These are phyloP conservation scores for Meda fulgida DNA, from an alignment of 2,797 vertebrate species.

Conservation along the genomic window DNA sequence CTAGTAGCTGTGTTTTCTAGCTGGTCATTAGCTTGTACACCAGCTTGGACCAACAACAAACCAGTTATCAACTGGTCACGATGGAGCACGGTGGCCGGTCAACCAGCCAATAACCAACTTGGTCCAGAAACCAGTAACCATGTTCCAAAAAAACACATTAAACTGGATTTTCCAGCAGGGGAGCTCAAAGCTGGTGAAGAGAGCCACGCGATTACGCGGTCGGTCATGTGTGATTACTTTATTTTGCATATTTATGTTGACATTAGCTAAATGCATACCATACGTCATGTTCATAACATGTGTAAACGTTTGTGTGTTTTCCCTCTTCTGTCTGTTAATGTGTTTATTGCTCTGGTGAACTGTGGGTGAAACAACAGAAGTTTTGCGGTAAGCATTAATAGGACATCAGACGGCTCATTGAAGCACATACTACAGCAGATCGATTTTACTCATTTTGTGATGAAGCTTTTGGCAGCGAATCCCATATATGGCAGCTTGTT, in stretches of 20 bases:
- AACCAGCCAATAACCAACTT: background rate
- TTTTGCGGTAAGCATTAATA: conserved; percentile 40
- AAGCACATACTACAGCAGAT: conserved; percentile 38
- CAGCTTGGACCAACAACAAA: background rate
- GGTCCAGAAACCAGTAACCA: background rate
- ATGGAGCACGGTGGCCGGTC: background rate
- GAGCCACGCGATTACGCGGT: background rate
- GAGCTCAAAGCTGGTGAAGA: background rate
- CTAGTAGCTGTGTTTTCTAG: background rate
- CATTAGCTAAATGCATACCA: conserved; percentile 23
- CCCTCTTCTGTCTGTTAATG: conserved; percentile 28
- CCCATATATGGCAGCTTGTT: conserved; percentile 39
- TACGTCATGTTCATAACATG: conserved; percentile 10
- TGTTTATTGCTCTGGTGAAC: conserved; percentile 45
- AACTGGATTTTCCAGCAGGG: background rate
- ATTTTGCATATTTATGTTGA: conserved; percentile 31
- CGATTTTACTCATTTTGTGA: conserved; percentile 33
- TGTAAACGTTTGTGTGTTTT: conserved; percentile 31
- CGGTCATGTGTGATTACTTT: background rate
- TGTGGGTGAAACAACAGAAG: conserved; percentile 37
- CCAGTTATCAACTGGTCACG: background rate
- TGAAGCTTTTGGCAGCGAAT: background rate
- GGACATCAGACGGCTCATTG: conserved; percentile 40
- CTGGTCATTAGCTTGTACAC: background rate
- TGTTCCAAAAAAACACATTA: background rate